Evolutionary conservation across 2,797 vertebrate genomes (phyloP).

Genomic region (Molothrus ater): DNA sequence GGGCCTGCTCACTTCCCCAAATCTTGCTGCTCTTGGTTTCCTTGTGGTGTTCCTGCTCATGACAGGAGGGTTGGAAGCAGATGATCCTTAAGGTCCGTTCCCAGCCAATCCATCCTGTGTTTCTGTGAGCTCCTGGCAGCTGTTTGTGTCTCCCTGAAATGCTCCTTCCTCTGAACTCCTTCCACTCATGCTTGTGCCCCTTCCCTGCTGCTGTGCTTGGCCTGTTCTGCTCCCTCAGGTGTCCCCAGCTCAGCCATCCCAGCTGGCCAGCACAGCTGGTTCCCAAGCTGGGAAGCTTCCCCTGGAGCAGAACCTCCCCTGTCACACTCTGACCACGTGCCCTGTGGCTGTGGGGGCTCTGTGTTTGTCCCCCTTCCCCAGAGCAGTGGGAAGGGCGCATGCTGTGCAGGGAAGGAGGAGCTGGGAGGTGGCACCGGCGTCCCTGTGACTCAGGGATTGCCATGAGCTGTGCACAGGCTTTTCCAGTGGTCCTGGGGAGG

Average conservation of each 20-base stretch:
- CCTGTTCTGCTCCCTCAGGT: neutral
- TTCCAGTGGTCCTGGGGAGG: neutral
- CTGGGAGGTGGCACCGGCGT: neutral
- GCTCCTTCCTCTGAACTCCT: neutral
- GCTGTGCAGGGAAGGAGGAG: neutral
- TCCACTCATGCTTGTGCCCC: accelerated
- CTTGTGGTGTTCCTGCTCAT: neutral
- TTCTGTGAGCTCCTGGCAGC: neutral
- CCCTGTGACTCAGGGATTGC: neutral
- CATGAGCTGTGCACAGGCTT: neutral
- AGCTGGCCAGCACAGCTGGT: neutral
- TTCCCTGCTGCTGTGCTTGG: neutral
- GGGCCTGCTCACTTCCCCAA: neutral
- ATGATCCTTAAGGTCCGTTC: neutral
- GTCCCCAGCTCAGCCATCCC: neutral
- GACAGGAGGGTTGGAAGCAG: neutral
- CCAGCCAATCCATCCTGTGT: neutral
- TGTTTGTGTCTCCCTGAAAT: neutral
- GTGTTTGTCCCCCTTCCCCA: neutral
- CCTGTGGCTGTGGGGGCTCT: neutral
- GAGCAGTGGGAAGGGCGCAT: neutral
- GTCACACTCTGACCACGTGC: neutral
- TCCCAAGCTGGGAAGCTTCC: neutral
- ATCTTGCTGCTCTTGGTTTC: neutral
- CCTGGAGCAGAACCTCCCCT: neutral